Evolutionary conservation across 2,888 invertebrate species (phyloP).

Genomic region (Lasioglossum pauxillum): DNA sequence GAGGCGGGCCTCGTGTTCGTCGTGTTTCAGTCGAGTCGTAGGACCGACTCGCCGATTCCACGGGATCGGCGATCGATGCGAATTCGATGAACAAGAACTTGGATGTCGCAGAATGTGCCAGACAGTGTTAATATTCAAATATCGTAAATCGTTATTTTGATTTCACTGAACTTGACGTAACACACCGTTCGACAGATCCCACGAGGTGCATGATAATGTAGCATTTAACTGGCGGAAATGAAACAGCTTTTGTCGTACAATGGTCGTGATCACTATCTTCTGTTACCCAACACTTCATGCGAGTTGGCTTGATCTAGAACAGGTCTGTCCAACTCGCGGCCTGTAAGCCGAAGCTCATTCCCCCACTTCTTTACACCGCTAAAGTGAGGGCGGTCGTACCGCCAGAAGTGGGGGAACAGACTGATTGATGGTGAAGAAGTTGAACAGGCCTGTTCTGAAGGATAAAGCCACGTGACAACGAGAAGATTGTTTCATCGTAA

Average conservation of each 20-base stretch:
- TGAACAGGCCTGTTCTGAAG: neutral
- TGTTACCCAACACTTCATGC: neutral
- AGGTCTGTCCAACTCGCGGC: too few species aligned
- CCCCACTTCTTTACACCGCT: too few species aligned
- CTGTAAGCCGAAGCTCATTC: too few species aligned
- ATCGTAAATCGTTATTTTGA: neutral
- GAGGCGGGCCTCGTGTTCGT: slow-evolving; percentile 58
- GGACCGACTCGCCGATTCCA: too few species aligned
- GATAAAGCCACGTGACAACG: neutral
- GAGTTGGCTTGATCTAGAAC: neutral
- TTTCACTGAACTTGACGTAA: neutral
- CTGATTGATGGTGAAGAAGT: too few species aligned
- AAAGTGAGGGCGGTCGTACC: too few species aligned
- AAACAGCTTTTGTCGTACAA: slow-evolving; percentile 3
- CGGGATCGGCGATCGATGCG: neutral
- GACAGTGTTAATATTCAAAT: slow-evolving; percentile 17
- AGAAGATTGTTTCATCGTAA: neutral
- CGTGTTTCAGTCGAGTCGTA: slow-evolving; percentile 37
- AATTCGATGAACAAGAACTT: slow-evolving; percentile 50
- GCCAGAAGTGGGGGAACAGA: too few species aligned
- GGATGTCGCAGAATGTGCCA: neutral
- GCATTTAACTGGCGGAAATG: neutral
- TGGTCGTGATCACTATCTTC: neutral
- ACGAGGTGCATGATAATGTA: slow-evolving; percentile 31
- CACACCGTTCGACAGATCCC: slow-evolving; percentile 25